Evolutionary conservation across 2,113 vertebrate species (phyloP).

Genomic region (Alligator mississippiensis): DNA sequence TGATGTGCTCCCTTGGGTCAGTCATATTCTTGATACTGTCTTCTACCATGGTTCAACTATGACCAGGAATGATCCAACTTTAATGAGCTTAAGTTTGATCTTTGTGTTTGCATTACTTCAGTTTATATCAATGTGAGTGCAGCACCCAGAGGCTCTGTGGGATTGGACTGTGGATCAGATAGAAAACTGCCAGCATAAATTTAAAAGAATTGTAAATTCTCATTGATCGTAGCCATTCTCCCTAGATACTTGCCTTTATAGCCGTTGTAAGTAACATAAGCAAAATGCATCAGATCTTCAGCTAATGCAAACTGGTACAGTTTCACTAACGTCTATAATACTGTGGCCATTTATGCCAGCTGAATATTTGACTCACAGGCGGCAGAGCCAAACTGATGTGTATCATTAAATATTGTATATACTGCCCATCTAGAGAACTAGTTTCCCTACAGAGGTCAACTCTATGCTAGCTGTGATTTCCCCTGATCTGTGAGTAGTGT

Average conservation of each 20-base stretch:
- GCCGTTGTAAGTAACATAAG: background rate
- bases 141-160: background rate
- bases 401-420: background rate
- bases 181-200: background rate
- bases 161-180: background rate
- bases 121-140: background rate
- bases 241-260: background rate
- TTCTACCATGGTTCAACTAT: background rate
- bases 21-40: accelerated
- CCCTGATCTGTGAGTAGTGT: background rate
- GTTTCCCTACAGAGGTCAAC: accelerated
- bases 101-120: background rate
- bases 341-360: background rate
- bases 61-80: background rate
- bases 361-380: background rate
- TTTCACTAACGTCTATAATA: background rate
- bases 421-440: background rate
- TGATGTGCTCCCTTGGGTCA: background rate
- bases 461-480: background rate
- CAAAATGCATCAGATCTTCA: background rate
- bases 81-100: background rate
- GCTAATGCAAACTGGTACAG: background rate
- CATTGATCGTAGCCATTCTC: background rate
- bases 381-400: background rate
- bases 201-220: background rate